Evolutionary conservation across 2,797 vertebrate species (phyloP).

Genomic region (Onychomys leucogaster): DNA sequence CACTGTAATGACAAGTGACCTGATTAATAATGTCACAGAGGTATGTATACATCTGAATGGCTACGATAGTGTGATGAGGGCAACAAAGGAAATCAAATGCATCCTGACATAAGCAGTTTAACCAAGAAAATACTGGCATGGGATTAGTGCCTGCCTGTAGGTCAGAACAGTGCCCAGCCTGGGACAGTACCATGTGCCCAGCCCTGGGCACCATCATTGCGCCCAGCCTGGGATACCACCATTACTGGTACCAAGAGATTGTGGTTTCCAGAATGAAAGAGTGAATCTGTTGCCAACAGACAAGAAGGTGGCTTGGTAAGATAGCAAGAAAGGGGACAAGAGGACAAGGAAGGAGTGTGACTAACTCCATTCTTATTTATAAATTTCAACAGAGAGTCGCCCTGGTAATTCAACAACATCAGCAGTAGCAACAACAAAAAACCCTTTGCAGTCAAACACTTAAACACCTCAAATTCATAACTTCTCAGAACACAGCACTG

Average conservation of each 20-base stretch:
- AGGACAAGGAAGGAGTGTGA: not conserved
- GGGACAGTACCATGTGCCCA: not conserved
- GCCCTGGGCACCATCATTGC: too few species aligned
- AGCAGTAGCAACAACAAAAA: not conserved
- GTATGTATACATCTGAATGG: not conserved
- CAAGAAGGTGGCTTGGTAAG: not conserved
- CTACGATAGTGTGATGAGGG: not conserved
- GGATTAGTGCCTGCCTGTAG: not conserved
- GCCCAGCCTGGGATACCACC: not conserved
- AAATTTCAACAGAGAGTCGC: not conserved
- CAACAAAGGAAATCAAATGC: conserved; percentile 19
- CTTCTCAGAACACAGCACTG: not conserved
- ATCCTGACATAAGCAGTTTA: conserved; percentile 14
- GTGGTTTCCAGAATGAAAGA: not conserved
- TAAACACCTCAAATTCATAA: conserved; percentile 22
- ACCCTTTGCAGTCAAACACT: conserved; percentile 7
- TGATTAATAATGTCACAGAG: not conserved
- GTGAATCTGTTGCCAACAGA: not conserved
- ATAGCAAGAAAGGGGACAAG: not conserved
- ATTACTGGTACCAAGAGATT: not conserved
- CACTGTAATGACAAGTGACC: not conserved
- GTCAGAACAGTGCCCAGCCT: not conserved
- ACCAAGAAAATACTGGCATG: not conserved
- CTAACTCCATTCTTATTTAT: conserved; percentile 24
- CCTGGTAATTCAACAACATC: conserved; percentile 7